phyloP scores from a whole-genome alignment of 2,797 vertebrate species.

The Spheniscus humboldti region DNA sequence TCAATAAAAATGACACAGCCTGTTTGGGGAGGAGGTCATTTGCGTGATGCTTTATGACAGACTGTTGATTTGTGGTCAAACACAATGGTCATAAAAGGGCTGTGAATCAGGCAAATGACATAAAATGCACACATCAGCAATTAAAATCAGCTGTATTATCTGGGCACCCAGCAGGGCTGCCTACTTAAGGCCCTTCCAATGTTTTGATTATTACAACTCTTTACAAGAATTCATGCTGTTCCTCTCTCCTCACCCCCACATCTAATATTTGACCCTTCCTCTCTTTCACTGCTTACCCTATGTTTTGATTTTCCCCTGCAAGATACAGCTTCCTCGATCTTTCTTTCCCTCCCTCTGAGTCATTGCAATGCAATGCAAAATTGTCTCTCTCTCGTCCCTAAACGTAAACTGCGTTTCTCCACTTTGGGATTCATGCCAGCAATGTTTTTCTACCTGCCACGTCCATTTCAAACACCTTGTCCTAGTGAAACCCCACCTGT shows the following conservation, averaged over 20 bases:
- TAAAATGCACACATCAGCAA: slow-evolving; percentile 33
- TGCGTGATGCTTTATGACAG: neutral
- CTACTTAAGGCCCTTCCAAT: slow-evolving; percentile 40
- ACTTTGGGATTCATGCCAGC: neutral
- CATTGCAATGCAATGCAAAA: neutral
- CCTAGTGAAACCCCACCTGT: neutral
- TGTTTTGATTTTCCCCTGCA: neutral
- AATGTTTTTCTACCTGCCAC: neutral
- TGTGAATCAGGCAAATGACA: slow-evolving; percentile 6
- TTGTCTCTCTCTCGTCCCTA: neutral
- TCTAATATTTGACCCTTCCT: slow-evolving; percentile 26
- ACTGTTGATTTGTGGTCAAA: slow-evolving; percentile 46
- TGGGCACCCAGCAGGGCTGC: slow-evolving; percentile 38
- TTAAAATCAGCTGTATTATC: slow-evolving; percentile 36
- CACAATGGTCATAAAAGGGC: neutral
- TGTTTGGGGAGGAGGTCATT: neutral
- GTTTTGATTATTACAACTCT: slow-evolving; percentile 36
- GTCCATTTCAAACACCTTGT: neutral
- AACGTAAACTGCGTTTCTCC: neutral
- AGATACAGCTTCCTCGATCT: neutral
- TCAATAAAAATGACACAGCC: slow-evolving; percentile 28
- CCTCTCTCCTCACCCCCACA: neutral
- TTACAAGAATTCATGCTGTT: slow-evolving; percentile 52
- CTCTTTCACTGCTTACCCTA: neutral
- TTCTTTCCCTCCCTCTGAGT: neutral